Percentiles rank a stretch among this genome's conserved stretches.
These are phyloP conservation scores for Nerophis ophidion DNA, from an alignment of 2,113 vertebrate species.

Conservation along the genomic window DNA sequence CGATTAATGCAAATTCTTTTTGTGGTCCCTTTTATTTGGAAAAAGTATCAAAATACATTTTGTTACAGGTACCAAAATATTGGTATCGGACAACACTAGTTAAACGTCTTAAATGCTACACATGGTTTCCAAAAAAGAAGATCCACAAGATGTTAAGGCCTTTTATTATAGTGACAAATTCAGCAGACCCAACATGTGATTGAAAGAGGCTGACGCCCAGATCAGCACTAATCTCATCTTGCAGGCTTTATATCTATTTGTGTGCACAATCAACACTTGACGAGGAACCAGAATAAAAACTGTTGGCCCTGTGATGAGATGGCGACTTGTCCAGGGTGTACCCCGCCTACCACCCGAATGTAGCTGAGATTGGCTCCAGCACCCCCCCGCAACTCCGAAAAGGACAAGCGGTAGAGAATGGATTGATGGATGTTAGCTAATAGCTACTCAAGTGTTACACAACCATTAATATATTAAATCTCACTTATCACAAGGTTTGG, in stretches of 20 bases:
- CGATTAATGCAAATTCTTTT: no score
- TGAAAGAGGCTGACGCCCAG: slow-evolving; percentile 9
- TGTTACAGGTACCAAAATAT: no score
- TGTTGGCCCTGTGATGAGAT: neutral
- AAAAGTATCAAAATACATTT: no score
- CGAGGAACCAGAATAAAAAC: neutral
- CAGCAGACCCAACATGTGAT: neutral
- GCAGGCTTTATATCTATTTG: slow-evolving; percentile 28
- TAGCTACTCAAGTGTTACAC: neutral
- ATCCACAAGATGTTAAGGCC: neutral
- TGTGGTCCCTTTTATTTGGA: no score
- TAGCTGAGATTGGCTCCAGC: no score
- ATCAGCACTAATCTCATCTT: slow-evolving; percentile 24
- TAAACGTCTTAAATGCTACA: neutral
- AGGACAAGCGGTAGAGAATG: no score
- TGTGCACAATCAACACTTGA: slow-evolving; percentile 1
- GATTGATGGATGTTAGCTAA: no score
- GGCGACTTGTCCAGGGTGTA: no score
- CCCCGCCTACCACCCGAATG: no score
- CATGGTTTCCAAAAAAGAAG: neutral
- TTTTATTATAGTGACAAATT: neutral
- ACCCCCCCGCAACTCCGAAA: no score
- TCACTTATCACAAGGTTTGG: neutral
- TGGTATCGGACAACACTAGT: neutral
- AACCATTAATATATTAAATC: neutral